Conservation (phyloP, 2,113 vertebrate species). For the Cyanocitta stelleri region DNA sequence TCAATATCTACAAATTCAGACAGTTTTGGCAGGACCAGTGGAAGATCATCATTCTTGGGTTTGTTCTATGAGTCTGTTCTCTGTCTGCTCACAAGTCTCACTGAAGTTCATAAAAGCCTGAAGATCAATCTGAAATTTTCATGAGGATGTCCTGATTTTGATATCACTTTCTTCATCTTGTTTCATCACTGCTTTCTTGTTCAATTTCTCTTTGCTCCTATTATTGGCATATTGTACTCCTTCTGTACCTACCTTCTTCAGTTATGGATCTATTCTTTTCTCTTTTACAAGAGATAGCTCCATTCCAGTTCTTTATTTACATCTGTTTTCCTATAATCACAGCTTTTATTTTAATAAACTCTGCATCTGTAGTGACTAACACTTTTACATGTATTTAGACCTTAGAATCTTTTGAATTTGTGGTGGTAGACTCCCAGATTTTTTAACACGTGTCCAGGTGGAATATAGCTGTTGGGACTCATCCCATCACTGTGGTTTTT, state of each 20-base stretch:
- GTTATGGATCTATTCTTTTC: background rate
- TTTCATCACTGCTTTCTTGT: background rate
- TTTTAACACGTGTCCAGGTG: background rate
- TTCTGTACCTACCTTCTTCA: background rate
- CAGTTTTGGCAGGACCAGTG: background rate
- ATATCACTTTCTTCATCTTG: background rate
- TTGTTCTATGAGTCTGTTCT: background rate
- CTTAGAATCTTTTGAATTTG: background rate
- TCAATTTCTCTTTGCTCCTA: background rate
- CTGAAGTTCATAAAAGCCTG: background rate
- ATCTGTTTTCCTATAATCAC: background rate
- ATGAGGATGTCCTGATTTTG: background rate
- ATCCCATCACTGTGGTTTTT: background rate
- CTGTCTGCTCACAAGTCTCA: background rate
- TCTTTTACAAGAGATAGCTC: background rate
- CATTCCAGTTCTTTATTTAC: background rate
- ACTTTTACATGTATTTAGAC: background rate
- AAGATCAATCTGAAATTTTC: background rate
- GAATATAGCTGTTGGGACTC: background rate
- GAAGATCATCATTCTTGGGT: background rate
- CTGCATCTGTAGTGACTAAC: background rate
- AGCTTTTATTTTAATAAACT: background rate
- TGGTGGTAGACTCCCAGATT: background rate
- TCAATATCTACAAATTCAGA: background rate
- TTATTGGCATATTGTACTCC: background rate